Percentiles rank a stretch among this genome's conserved stretches.
Evolutionary conservation across 2,113 vertebrate species (phyloP).

Genomic region (Columba janthina): DNA sequence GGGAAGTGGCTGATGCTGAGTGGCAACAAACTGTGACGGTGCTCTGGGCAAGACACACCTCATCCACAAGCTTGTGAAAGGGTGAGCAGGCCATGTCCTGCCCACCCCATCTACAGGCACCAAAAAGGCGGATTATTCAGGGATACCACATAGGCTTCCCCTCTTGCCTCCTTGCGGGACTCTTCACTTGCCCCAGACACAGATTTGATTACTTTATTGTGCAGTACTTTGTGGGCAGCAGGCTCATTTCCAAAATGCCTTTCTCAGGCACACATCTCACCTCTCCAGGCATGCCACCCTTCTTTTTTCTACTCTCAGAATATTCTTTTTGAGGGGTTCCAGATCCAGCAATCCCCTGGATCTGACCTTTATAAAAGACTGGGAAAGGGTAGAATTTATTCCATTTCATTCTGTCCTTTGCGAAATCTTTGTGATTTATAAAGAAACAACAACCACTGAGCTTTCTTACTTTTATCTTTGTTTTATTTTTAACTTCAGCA

Average conservation of each 20-base stretch:
- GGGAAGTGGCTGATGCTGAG: not conserved
- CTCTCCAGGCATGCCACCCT: conserved; percentile 19
- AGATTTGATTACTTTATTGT: conserved; percentile 10
- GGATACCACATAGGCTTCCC: not conserved
- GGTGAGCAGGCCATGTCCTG: not conserved
- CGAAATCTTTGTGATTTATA: not conserved
- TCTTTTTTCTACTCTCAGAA: conserved; percentile 41
- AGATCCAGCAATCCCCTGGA: not conserved
- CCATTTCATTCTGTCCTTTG: not conserved
- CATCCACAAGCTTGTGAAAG: not conserved
- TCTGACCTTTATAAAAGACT: not conserved
- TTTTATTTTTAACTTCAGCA: conserved; percentile 16
- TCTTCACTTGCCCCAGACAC: not conserved
- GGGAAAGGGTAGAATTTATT: not conserved
- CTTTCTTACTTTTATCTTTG: not conserved
- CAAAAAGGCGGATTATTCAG: fast-evolving
- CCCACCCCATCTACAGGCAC: fast-evolving
- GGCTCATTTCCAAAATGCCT: conserved; percentile 38
- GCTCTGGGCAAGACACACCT: not conserved
- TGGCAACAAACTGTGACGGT: not conserved
- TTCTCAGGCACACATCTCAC: not conserved
- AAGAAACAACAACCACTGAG: not conserved
- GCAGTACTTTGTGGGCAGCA: not conserved
- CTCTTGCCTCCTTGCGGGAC: not conserved
- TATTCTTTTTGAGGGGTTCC: not conserved